Base-by-base conservation (phyloP, 92 coral and sea anemone genomes). In the Zoanthus solanderi region DNA sequence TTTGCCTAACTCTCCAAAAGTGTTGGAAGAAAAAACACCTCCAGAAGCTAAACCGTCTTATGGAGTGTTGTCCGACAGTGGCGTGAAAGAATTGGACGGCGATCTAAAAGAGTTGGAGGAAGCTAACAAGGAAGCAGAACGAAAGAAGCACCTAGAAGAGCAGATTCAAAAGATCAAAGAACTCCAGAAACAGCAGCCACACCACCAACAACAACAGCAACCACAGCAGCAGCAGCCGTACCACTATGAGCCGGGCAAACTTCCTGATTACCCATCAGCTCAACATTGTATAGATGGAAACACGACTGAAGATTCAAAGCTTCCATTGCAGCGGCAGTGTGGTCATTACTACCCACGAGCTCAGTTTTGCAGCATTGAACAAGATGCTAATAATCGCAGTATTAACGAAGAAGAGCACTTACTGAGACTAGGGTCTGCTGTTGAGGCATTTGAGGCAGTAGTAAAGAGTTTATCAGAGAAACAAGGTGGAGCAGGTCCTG, bases 331-430 rank as follows among this genome's bases (percentile, higher is more conserved):
- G 65, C 96, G 98, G 16, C 96, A 95, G 83, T 93, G 96, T 78
- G 98, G 98, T 11, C 98, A 95, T 83, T 95, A 95, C 85, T 95
- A 93, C 67, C 87, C 83, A 45, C 85, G 74, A 13, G 83, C 93
- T 3, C 94, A 95, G 53, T 17, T 74, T 37, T 89, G 91, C 65
- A 44, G 93, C 65, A 87, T 94, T 71, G 94, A 91, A 29, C 95
- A 86, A 42, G 94, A 85, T 15, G 94, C 92, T 23, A 95, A 95
- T 45, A 93, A 95, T 73, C 83, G 87, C 75, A 91, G 93, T 71
- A 81, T 91, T 11, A 87, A 82, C 50, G 93, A 90, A n/a, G 99
- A 91, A 52, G 96, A 94, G 57, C 87, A 87, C 17, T 86, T 97
- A 17, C 95, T 89, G 89, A 93, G 90, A 57, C 85, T 97, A 85